These are phyloP conservation scores for Rhagologus leucostigma DNA, from an alignment of 2,113 vertebrate genomes.

Conservation along the genomic window DNA sequence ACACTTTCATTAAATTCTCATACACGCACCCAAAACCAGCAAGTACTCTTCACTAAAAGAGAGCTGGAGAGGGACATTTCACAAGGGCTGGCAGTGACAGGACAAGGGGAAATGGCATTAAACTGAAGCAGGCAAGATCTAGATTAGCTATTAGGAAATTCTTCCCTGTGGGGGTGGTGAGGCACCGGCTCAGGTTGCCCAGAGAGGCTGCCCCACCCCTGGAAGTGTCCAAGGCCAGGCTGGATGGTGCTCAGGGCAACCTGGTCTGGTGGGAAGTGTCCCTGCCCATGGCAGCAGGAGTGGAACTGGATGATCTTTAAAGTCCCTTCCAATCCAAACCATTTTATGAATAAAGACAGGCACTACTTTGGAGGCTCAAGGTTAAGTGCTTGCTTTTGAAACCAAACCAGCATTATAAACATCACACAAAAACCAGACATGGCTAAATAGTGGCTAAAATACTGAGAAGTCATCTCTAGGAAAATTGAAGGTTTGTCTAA, in stretches of 20 bases:
- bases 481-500: not conserved
- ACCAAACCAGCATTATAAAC: not conserved
- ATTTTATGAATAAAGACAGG: not conserved
- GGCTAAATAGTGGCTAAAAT: not conserved
- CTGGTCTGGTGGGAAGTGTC: not conserved
- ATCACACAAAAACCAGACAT: not conserved
- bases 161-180: not conserved
- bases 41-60: not conserved
- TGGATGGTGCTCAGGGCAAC: fast-evolving
- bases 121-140: not conserved
- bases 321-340: not conserved
- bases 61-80: not conserved
- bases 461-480: not conserved
- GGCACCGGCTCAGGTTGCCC: not conserved
- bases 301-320: not conserved
- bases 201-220: not conserved
- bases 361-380: not conserved
- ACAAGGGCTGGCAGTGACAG: not conserved
- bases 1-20: not conserved
- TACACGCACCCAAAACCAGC: not conserved
- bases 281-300: not conserved
- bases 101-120: not conserved
- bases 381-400: not conserved
- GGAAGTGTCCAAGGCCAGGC: not conserved
- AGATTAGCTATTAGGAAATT: not conserved